These are phyloP conservation scores for Apamea monoglypha DNA, from an alignment of 2,888 invertebrate genomes.

Conservation along the genomic window DNA sequence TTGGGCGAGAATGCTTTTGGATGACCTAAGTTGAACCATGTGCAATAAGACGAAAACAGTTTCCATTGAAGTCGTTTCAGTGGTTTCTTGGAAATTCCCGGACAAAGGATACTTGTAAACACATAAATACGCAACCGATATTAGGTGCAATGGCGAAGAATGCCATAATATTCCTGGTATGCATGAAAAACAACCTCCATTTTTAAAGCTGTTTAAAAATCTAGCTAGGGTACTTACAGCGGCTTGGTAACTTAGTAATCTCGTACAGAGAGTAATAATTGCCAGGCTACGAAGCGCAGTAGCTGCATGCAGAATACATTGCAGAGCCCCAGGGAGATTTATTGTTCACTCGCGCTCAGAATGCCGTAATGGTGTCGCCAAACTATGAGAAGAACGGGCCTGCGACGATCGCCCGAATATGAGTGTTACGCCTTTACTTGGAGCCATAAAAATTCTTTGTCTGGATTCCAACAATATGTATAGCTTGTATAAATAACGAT, in stretches of 20 bases:
- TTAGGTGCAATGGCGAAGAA: constrained; percentile 26
- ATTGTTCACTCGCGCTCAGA: constrained; percentile 81
- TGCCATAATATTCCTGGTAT: constrained; percentile 27
- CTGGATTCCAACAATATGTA: constrained; percentile 71
- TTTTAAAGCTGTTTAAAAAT: constrained; percentile 45
- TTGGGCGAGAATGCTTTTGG: constrained; percentile 32
- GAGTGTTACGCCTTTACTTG: constrained; percentile 73
- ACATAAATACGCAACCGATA: constrained; percentile 28
- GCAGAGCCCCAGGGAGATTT: constrained; percentile 80
- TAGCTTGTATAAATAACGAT: constrained; percentile 60
- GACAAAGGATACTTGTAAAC: constrained; percentile 49
- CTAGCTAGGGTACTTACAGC: constrained; percentile 44
- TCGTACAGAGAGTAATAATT: constrained; percentile 76
- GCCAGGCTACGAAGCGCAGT: constrained; percentile 76
- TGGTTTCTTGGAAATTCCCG: constrained; percentile 42
- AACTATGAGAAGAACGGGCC: constrained; percentile 75
- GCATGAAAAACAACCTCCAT: constrained; percentile 15
- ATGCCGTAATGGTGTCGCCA: constrained; percentile 82
- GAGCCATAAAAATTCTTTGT: constrained; percentile 79
- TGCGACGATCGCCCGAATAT: constrained; percentile 75
- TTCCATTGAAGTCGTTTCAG: constrained; percentile 51
- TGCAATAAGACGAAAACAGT: constrained; percentile 45
- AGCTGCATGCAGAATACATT: constrained; percentile 80
- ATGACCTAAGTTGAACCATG: constrained; percentile 53
- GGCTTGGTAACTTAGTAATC: constrained; percentile 71